Evolutionary conservation across 2,888 invertebrate genomes (phyloP).

Genomic region (Dimorphilus gyrociliatus): DNA sequence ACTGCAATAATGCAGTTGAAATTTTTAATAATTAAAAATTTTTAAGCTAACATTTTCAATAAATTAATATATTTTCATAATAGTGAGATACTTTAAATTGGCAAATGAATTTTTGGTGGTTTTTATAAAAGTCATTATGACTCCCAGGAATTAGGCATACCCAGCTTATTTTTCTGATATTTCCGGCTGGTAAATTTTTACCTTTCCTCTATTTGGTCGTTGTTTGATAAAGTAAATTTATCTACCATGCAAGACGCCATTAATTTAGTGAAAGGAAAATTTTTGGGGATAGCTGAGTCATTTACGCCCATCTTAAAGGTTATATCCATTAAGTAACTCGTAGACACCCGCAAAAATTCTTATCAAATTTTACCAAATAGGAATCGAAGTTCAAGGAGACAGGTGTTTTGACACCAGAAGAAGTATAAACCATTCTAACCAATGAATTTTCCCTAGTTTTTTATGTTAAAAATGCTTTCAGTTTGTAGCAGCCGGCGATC

Average conservation of each 20-base stretch:
- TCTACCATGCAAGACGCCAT: slow-evolving; percentile 78
- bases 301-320: slow-evolving; percentile 90
- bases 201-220: too few relatives aligned
- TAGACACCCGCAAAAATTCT: background rate
- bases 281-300: slow-evolving; percentile 84
- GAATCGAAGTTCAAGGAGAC: slow-evolving; percentile 94
- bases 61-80: slow-evolving; percentile 1
- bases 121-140: too few relatives aligned
- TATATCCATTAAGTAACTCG: slow-evolving; percentile 13
- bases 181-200: too few relatives aligned
- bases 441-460: slow-evolving; percentile 1
- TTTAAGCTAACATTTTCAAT: slow-evolving; percentile 1
- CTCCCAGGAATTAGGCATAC: too few relatives aligned
- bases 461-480: slow-evolving; percentile 14
- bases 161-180: too few relatives aligned
- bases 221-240: too few relatives aligned
- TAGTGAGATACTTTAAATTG: too few relatives aligned
- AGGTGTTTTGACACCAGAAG: slow-evolving; percentile 94
- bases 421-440: slow-evolving; percentile 37
- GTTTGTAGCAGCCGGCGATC: slow-evolving; percentile 95
- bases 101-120: too few relatives aligned
- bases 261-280: slow-evolving; percentile 84
- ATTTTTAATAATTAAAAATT: background rate
- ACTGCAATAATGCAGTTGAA: background rate
- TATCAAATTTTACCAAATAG: slow-evolving; percentile 40